Percentiles rank a stretch among this genome's conserved stretches.
Conservation (phyloP, 2,113 vertebrate species). For the Coptodon rendalli region DNA sequence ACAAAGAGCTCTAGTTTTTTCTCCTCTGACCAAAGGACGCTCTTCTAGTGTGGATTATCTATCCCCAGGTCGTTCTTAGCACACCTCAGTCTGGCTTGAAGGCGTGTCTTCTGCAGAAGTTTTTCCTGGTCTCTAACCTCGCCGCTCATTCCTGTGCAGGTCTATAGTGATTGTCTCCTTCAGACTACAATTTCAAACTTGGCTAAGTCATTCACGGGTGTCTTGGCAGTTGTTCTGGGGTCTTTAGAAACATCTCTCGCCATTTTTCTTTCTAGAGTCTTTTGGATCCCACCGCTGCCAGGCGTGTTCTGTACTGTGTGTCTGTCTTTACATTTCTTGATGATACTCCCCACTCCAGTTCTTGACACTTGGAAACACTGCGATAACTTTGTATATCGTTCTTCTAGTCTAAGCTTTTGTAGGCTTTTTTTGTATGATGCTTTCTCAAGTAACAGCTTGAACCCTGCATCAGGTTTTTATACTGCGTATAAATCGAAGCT, state of each 20-base stretch:
- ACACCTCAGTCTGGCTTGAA: neutral
- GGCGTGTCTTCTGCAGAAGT: fast-evolving
- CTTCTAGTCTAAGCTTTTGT: neutral
- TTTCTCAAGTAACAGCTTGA: neutral
- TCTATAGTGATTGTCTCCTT: neutral
- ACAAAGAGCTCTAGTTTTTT: neutral
- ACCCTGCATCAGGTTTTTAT: neutral
- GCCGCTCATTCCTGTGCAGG: neutral
- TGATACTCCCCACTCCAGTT: neutral
- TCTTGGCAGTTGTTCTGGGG: neutral
- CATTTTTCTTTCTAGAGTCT: neutral
- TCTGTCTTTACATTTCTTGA: neutral
- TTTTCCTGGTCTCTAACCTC: neutral
- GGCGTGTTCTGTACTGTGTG: fast-evolving
- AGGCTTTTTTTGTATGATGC: neutral
- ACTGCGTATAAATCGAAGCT: neutral
- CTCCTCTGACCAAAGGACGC: neutral
- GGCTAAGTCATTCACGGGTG: neutral
- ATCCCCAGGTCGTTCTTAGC: neutral
- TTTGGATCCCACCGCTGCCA: neutral
- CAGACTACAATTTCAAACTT: neutral
- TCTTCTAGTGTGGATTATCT: neutral
- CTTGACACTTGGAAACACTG: neutral
- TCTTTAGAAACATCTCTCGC: too few relatives aligned
- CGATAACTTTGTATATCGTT: neutral